phyloP scores from a whole-genome alignment of 1,140 invertebrate species.

The Calosoma granatense region DNA sequence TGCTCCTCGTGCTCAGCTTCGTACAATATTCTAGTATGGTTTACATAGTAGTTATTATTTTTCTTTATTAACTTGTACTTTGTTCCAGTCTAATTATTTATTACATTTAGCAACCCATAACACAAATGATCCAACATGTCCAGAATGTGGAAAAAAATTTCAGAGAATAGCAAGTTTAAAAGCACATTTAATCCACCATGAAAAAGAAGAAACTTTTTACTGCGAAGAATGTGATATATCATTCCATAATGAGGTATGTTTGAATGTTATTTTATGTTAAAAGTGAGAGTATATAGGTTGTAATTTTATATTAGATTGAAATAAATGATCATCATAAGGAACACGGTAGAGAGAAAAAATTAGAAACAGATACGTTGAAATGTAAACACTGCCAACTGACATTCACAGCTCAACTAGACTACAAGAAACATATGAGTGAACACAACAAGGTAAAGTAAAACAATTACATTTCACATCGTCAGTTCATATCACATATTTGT shows the following conservation, averaged over 20 bases:
- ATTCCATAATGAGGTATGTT: constrained; percentile 50
- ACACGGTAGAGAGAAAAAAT: constrained; percentile 34
- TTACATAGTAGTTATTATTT: constrained; percentile 19
- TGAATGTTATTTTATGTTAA: too few species aligned
- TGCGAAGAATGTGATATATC: constrained; percentile 60
- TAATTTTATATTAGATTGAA: constrained; percentile 34
- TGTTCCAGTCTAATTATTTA: constrained; percentile 41
- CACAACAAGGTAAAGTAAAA: constrained; percentile 38
- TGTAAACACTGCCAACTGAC: constrained; percentile 29
- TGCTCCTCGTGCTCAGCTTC: constrained; percentile 49
- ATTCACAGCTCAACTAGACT: constrained; percentile 20
- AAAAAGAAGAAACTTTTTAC: constrained; percentile 55
- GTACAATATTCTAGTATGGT: constrained; percentile 50
- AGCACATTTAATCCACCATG: constrained; percentile 57
- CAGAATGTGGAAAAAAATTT: constrained; percentile 53
- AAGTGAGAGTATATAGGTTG: too few species aligned
- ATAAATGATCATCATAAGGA: constrained; percentile 41
- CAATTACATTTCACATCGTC: constrained; percentile 11
- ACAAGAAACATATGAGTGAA: constrained; percentile 39
- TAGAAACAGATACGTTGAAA: constrained; percentile 15
- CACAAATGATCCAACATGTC: constrained; percentile 46
- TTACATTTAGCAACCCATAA: constrained; percentile 53
- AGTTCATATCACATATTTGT: constrained; percentile 2
- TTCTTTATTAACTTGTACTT: constrained; percentile 4
- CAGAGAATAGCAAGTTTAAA: constrained; percentile 57